A percentile compares a stretch with the other conserved stretches of the same genome.
Conservation (phyloP, 1,140 invertebrate species). For the Cherax destructor region DNA sequence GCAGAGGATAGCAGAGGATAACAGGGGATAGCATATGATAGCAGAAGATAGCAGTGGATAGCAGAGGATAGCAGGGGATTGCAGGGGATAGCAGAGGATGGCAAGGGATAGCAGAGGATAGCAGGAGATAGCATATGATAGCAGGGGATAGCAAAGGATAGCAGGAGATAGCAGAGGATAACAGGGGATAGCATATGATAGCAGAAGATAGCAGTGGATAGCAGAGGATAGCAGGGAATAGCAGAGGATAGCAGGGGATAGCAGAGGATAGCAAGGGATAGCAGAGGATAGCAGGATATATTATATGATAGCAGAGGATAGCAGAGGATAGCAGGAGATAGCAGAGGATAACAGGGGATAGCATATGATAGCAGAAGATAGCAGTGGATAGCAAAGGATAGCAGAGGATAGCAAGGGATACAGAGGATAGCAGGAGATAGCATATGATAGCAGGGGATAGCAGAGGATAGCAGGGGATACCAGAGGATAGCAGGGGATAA, state of each 20-base stretch:
- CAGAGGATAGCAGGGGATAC: neutral
- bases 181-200: too few relatives aligned
- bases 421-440: neutral
- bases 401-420: neutral
- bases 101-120: neutral
- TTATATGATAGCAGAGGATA: neutral
- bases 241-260: too few relatives aligned
- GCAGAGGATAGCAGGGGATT: neutral
- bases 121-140: too few relatives aligned
- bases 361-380: neutral
- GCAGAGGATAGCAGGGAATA: too few relatives aligned
- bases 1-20: too few relatives aligned
- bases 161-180: neutral
- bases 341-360: neutral
- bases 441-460: neutral
- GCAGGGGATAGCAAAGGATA: too few relatives aligned
- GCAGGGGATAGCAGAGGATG: too few relatives aligned
- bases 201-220: neutral
- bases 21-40: too few relatives aligned
- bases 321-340: too few relatives aligned
- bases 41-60: neutral
- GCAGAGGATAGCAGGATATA: neutral
- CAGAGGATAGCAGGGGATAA: neutral
- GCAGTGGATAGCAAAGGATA: neutral
- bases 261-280: too few relatives aligned